Percentiles rank a stretch among this genome's conserved stretches.
These are phyloP conservation scores for Meiosimyza platycephala DNA, from an alignment of 2,888 invertebrate species.

Conservation along the genomic window DNA sequence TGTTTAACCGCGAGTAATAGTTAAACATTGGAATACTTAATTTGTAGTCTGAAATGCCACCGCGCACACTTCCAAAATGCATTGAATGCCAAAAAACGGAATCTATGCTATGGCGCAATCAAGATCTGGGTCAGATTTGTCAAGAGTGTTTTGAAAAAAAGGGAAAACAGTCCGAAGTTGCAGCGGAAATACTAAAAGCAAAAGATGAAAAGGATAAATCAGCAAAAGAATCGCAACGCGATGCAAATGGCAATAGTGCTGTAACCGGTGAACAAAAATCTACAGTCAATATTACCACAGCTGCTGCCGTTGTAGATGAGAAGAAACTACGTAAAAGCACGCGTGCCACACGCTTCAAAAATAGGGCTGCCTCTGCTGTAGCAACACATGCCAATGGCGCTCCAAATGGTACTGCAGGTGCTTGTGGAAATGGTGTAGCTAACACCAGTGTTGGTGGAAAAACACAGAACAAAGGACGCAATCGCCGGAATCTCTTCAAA, in stretches of 20 bases:
- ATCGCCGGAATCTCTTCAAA: constrained; percentile 82
- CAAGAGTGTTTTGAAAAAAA: constrained; percentile 77
- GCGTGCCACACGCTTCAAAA: constrained; percentile 57
- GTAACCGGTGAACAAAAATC: constrained; percentile 30
- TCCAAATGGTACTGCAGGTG: constrained; percentile 40
- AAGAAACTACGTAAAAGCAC: constrained; percentile 60
- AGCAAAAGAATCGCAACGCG: constrained; percentile 34
- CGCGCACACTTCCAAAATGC: constrained; percentile 71
- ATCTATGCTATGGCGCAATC: constrained; percentile 80
- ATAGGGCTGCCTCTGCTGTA: constrained; percentile 59
- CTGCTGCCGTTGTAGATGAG: constrained; percentile 51
- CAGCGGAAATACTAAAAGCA: constrained; percentile 1
- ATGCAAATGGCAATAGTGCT: constrained; percentile 53
- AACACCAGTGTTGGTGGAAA: constrained; percentile 37
- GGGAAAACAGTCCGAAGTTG: constrained; percentile 56
- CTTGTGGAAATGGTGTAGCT: background rate
- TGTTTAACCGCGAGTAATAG: too few species aligned
- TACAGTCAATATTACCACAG: too few species aligned
- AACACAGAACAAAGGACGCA: constrained; percentile 73
- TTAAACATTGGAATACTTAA: background rate
- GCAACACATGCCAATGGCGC: constrained; percentile 41
- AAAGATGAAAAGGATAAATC: constrained; percentile 29
- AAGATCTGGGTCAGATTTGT: constrained; percentile 81
- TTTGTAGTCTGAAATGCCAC: constrained; percentile 46
- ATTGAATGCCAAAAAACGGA: constrained; percentile 77